Percentiles rank a stretch among this genome's conserved stretches.
Evolutionary conservation across 2,888 invertebrate species (phyloP).

Genomic region (Tenthredo notha): DNA sequence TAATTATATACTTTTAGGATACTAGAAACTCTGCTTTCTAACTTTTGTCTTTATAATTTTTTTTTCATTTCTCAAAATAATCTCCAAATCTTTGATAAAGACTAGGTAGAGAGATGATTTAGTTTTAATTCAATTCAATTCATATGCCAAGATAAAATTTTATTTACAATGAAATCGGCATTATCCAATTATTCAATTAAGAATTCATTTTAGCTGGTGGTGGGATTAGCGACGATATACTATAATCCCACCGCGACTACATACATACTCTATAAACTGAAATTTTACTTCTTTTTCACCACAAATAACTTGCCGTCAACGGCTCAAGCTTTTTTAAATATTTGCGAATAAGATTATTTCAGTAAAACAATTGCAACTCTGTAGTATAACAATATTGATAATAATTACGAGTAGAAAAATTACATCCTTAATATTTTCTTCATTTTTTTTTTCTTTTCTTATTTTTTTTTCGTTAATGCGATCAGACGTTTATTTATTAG

Average conservation of each 20-base stretch:
- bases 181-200: neutral
- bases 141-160: conserved; percentile 7
- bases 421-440: conserved; percentile 1
- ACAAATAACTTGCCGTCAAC: conserved; percentile 3
- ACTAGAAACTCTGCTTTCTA: neutral
- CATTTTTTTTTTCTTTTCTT: neutral
- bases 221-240: neutral
- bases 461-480: neutral
- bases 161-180: conserved; percentile 22
- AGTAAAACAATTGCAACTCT: neutral
- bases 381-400: conserved; percentile 6
- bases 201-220: neutral
- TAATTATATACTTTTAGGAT: neutral
- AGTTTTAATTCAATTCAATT: neutral
- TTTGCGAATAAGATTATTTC: conserved; percentile 1
- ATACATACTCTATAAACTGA: neutral
- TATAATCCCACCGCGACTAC: neutral
- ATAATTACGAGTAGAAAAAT: conserved; percentile 35
- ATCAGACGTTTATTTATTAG: neutral
- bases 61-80: neutral
- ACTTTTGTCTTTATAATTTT: neutral
- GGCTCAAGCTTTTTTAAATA: neutral
- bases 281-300: neutral
- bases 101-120: neutral
- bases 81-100: neutral